These are phyloP conservation scores for Liolophura sinensis DNA, from an alignment of 1,140 invertebrate species.

Conservation along the genomic window DNA sequence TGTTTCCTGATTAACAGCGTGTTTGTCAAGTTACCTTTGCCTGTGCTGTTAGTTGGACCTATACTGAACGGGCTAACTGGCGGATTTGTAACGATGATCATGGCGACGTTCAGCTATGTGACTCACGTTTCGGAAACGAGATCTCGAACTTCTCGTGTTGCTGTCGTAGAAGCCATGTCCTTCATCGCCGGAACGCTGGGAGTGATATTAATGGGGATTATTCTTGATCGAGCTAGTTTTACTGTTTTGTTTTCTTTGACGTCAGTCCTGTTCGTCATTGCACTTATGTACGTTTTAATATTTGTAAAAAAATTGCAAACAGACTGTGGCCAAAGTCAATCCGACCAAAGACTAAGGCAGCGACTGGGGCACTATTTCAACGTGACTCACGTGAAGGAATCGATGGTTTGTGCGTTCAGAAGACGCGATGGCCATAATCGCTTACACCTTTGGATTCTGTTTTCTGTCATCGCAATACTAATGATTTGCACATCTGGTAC, in stretches of 20 bases:
- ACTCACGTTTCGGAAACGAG: slow-evolving; percentile 81
- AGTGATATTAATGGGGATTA: slow-evolving; percentile 54
- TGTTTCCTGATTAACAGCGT: slow-evolving; percentile 76
- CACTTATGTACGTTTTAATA: not conserved
- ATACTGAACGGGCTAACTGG: slow-evolving; percentile 68
- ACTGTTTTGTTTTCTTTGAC: slow-evolving; percentile 36
- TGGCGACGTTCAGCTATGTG: slow-evolving; percentile 88
- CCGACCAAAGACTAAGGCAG: no score
- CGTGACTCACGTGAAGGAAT: no score
- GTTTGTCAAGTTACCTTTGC: slow-evolving; percentile 41
- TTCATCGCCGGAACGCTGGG: slow-evolving; percentile 60
- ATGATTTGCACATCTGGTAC: no score
- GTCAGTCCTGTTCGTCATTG: no score
- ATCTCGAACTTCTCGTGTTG: slow-evolving; percentile 79
- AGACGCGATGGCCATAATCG: no score
- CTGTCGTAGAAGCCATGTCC: slow-evolving; percentile 72
- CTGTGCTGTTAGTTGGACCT: slow-evolving; percentile 54
- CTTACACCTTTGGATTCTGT: no score
- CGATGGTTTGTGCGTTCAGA: no score
- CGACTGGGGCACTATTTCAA: no score
- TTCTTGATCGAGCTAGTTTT: slow-evolving; percentile 52
- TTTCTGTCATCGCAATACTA: no score
- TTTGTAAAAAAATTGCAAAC: not conserved
- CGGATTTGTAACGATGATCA: slow-evolving; percentile 86
- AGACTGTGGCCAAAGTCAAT: not conserved